phyloP scores from a whole-genome alignment of 1,140 invertebrate species.

The Drosophila aff. region DNA sequence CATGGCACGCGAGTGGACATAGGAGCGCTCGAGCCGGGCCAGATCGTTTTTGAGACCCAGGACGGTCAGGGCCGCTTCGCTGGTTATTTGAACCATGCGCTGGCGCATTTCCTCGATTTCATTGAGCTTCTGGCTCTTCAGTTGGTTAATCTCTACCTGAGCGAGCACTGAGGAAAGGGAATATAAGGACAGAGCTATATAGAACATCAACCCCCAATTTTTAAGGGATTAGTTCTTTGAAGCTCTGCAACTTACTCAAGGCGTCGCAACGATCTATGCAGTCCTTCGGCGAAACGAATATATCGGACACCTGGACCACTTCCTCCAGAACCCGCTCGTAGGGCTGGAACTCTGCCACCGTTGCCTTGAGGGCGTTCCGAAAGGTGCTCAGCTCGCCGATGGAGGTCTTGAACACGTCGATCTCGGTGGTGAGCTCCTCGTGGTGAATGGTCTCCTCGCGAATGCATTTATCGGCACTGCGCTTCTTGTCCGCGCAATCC shows the following conservation, averaged over 20 bases:
- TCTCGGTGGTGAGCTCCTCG: constrained; percentile 43
- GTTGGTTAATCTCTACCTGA: constrained; percentile 67
- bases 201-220: too few species aligned
- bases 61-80: constrained; percentile 65
- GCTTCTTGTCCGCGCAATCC: constrained; percentile 73
- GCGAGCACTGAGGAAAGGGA: constrained; percentile 58
- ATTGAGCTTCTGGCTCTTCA: constrained; percentile 54
- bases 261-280: constrained; percentile 82
- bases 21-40: constrained; percentile 65
- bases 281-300: constrained; percentile 73
- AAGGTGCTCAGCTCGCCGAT: constrained; percentile 38
- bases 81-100: constrained; percentile 68
- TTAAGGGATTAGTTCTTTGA: too few species aligned
- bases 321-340: constrained; percentile 74
- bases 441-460: constrained; percentile 41
- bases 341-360: constrained; percentile 67
- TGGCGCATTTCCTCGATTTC: constrained; percentile 69
- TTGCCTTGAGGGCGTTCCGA: constrained; percentile 47
- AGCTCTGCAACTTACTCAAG: constrained; percentile 54
- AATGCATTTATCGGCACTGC: constrained; percentile 58
- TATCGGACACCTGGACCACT: constrained; percentile 70
- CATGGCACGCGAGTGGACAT: constrained; percentile 55
- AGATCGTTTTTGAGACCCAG: constrained; percentile 77
- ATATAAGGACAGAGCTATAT: too few species aligned
- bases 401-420: constrained; percentile 48